Evolutionary conservation across 2,888 invertebrate genomes (phyloP), one percentile per base, ranked within the genome.

Genomic region (Athrips mouffetella): DNA sequence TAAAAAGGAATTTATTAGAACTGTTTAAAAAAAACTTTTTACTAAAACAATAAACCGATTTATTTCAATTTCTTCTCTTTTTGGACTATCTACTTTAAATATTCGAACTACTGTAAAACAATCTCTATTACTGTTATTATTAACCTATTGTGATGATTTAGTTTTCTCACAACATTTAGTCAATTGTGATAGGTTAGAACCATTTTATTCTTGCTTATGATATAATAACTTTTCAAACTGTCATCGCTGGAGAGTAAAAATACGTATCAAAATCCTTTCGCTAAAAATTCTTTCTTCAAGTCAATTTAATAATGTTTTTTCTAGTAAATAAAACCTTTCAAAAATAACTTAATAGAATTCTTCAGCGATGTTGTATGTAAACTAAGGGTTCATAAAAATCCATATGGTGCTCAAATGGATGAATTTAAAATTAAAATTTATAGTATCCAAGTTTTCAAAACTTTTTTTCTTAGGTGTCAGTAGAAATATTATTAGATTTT

Each of bases 361-460:
- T 15, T 20, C 35, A 25, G 23, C 23, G 23, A 23, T 25, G 25
- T 25, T 25, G 7, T 31, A 7, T 31, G 15, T 27, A 27, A 15
- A 18, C 4, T 29, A 21, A 25, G 7, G 27, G 25, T 27, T 41
- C 15, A 10, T 41, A 15, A 41, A 41, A 10, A 35, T 48, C 51
- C 42, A 46, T 31, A 18, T 56, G 56, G 58, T 58, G 58, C 58
- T 58, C 56, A 56, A 57, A 55, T 52, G 53, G 37, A 50, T 45
- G 42, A 45, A 51, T 37, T 44, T 51, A n/a, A n/a, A n/a, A n/a
- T n/a, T 47, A 49, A 47, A 37, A 46, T 45, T 27, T 2, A 40
- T 15, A 35, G 11, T n/a, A 25, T 2, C 8, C 27, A n/a, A n/a
- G n/a, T n/a, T n/a, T n/a, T n/a, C n/a, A n/a, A n/a, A n/a, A 27